These are phyloP conservation scores for Tetrao urogallus DNA, from an alignment of 2,113 vertebrate genomes.

Conservation along the genomic window DNA sequence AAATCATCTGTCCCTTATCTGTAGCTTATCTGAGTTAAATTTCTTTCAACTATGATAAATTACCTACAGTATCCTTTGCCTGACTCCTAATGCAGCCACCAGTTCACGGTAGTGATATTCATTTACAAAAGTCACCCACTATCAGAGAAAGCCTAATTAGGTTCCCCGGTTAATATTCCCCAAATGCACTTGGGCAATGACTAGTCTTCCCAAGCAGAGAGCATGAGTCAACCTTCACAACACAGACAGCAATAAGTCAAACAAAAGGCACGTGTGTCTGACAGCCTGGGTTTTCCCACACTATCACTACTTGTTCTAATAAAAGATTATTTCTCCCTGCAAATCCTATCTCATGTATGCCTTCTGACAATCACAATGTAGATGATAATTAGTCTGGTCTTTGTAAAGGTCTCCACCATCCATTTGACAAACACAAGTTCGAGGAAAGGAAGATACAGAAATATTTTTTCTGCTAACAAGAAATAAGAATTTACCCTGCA, in stretches of 20 bases:
- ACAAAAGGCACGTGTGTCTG: not conserved
- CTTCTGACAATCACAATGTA: not conserved
- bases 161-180: not conserved
- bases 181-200: constrained; percentile 1
- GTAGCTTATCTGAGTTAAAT: not conserved
- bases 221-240: not conserved
- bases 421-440: not conserved
- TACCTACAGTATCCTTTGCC: not conserved
- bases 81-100: not conserved
- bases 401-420: not conserved
- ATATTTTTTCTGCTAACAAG: not conserved
- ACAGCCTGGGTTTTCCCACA: not conserved
- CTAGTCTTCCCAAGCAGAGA: not conserved
- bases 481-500: accelerated
- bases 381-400: not conserved
- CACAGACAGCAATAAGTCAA: not conserved
- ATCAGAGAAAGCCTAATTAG: not conserved
- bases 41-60: constrained; percentile 9
- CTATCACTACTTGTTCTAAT: not conserved
- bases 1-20: not conserved
- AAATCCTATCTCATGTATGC: not conserved
- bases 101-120: not conserved
- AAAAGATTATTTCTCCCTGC: not conserved
- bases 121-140: constrained; percentile 12
- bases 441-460: not conserved